phyloP scores from a whole-genome alignment of 2,113 vertebrate genomes.

The Epinephelus lanceolatus region DNA sequence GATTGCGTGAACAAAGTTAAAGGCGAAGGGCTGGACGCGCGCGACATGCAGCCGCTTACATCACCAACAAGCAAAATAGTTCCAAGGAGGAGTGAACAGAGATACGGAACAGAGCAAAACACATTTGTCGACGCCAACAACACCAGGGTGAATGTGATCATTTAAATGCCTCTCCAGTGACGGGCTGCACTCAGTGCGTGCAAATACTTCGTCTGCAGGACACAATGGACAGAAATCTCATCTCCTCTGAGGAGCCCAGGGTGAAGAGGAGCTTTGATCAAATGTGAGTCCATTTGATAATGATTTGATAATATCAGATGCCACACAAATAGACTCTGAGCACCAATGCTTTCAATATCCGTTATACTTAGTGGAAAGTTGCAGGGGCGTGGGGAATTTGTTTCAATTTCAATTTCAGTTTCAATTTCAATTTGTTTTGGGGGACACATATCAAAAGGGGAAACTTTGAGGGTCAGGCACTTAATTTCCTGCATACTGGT shows the following conservation, averaged over 20 bases:
- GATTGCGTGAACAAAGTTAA: background rate
- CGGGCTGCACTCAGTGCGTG: background rate
- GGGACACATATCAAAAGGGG: too few relatives aligned
- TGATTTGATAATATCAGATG: too few relatives aligned
- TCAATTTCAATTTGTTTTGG: too few relatives aligned
- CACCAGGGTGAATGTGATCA: background rate
- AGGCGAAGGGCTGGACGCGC: background rate
- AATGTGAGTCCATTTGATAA: constrained; percentile 77
- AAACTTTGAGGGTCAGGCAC: too few relatives aligned
- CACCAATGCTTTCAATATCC: background rate
- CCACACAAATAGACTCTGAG: background rate
- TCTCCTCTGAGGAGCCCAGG: constrained; percentile 30
- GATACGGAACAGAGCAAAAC: background rate
- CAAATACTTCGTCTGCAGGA: constrained; percentile 14
- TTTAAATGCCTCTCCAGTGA: constrained; percentile 32
- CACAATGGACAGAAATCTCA: constrained; percentile 1
- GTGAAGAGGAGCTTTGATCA: constrained; percentile 70
- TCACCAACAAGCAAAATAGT: background rate
- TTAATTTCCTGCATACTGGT: too few relatives aligned
- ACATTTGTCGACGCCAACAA: constrained; percentile 24
- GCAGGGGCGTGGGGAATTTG: too few relatives aligned
- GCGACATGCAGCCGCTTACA: background rate
- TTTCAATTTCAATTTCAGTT: too few relatives aligned
- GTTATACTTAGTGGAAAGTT: background rate
- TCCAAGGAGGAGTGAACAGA: constrained; percentile 39